Conservation (phyloP, 2,888 invertebrate species). For the Rhodophaea formosa region DNA sequence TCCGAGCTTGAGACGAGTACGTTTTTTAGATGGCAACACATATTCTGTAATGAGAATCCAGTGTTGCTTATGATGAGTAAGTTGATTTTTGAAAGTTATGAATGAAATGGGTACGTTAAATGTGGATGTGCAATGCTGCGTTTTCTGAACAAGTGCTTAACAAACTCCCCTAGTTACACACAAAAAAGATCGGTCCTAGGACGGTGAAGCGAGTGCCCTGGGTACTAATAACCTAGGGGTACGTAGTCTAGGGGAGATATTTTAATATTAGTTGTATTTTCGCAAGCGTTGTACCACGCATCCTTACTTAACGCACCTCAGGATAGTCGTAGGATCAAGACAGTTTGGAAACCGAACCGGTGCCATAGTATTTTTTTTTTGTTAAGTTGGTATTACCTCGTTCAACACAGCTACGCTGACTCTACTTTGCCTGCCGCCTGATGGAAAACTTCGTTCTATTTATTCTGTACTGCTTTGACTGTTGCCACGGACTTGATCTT, state of each 20-base stretch:
- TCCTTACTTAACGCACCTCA: not conserved
- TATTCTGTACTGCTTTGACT: constrained; percentile 73
- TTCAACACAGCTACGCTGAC: constrained; percentile 43
- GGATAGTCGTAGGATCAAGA: not conserved
- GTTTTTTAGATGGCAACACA: not conserved
- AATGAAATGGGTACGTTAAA: not conserved
- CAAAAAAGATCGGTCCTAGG: no score
- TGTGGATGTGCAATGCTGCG: no score
- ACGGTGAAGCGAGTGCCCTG: no score
- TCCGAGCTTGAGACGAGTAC: not conserved
- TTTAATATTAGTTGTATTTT: no score
- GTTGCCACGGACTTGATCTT: constrained; percentile 78
- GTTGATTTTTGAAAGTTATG: not conserved
- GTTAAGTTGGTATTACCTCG: constrained; percentile 29
- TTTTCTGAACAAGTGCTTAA: no score
- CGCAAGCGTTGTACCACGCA: no score
- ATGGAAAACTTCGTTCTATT: constrained; percentile 54
- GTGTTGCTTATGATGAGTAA: not conserved
- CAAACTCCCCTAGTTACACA: no score
- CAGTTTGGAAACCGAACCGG: constrained; percentile 1
- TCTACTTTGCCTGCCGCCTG: constrained; percentile 51
- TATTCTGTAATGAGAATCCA: not conserved
- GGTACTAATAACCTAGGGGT: no score
- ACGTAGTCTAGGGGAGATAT: no score
- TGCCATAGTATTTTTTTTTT: not conserved